These are phyloP conservation scores for Drosophila orosa DNA, from an alignment of 1,140 invertebrate genomes.

Conservation along the genomic window DNA sequence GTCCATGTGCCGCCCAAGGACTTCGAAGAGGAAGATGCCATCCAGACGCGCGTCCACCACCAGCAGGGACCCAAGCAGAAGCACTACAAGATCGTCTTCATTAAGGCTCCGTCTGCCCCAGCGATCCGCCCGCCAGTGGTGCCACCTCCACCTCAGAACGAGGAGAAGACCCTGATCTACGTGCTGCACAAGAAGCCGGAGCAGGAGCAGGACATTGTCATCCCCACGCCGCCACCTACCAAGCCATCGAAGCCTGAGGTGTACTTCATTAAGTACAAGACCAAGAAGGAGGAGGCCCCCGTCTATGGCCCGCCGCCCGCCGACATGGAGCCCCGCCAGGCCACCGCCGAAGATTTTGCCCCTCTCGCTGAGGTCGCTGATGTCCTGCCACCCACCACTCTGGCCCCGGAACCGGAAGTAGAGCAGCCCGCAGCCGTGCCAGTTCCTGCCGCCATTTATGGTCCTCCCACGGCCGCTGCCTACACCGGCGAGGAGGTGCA, in stretches of 20 bases:
- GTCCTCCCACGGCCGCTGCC: conserved; percentile 64
- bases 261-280: conserved; percentile 96
- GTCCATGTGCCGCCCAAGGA: conserved; percentile 92
- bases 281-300: conserved; percentile 85
- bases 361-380: conserved; percentile 61
- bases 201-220: conserved; percentile 89
- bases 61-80: conserved; percentile 89
- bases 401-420: conserved; percentile 64
- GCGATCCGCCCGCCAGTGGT: conserved; percentile 87
- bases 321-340: conserved; percentile 72
- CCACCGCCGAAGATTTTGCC: conserved; percentile 61
- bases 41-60: conserved; percentile 85
- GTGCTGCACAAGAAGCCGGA: conserved; percentile 93
- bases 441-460: conserved; percentile 54
- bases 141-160: conserved; percentile 89
- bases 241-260: conserved; percentile 93
- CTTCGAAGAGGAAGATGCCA: conserved; percentile 86
- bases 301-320: conserved; percentile 84
- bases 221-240: conserved; percentile 90
- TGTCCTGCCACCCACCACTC: conserved; percentile 61
- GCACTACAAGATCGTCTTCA: conserved; percentile 95
- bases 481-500: conserved; percentile 69
- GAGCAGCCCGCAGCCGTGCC: conserved; percentile 62
- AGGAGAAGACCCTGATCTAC: conserved; percentile 94
- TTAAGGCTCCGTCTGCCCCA: conserved; percentile 91